Conservation (phyloP, 1,140 invertebrate genomes). For the Onthophagus taurus region DNA sequence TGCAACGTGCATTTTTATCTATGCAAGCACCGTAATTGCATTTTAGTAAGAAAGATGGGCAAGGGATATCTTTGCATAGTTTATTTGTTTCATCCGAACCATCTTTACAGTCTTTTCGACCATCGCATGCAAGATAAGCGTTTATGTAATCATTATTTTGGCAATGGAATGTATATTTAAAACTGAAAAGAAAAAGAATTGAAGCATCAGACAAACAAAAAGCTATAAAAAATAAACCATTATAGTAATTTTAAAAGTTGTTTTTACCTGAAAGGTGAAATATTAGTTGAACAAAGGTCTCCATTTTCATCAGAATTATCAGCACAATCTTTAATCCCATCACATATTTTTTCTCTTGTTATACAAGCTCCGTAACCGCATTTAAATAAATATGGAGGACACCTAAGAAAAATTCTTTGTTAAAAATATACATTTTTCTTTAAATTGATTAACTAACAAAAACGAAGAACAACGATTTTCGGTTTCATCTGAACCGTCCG, state of each 20-base stretch:
- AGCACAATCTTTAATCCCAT: constrained; percentile 11
- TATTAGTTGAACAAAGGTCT: neutral
- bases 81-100: constrained; percentile 51
- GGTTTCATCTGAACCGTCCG: constrained; percentile 54
- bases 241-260: too few relatives aligned
- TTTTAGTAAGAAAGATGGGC: constrained; percentile 24
- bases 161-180: too few relatives aligned
- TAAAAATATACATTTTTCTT: neutral
- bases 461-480: constrained; percentile 23
- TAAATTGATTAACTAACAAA: neutral
- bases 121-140: constrained; percentile 43
- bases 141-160: too few relatives aligned
- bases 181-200: too few relatives aligned
- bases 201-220: too few relatives aligned
- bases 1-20: constrained; percentile 38
- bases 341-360: neutral
- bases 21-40: constrained; percentile 29
- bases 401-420: neutral
- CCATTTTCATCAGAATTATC: constrained; percentile 13
- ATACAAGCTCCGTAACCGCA: constrained; percentile 13
- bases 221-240: too few relatives aligned
- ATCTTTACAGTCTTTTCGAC: constrained; percentile 45
- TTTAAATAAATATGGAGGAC: constrained; percentile 3
- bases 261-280: too few relatives aligned
- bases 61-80: constrained; percentile 17